Evolutionary conservation across 2,888 invertebrate species (phyloP), one percentile per base, ranked within the genome.

Genomic region (Rhingia rostrata): DNA sequence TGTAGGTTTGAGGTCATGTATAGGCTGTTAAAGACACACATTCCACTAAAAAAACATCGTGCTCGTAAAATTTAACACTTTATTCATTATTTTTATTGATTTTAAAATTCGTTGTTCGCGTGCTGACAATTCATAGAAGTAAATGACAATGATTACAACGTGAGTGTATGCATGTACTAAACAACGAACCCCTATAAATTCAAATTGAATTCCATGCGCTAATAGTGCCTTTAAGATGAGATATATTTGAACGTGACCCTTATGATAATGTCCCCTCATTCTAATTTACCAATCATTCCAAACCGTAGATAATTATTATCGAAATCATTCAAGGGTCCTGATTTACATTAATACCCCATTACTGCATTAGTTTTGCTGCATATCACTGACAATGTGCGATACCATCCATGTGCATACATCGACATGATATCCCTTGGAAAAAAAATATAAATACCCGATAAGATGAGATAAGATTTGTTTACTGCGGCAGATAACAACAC

Each of bases 381-480:
- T 67, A 33, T 22, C 33, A 43, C 10, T 22, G 12, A 67, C 47
- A 12, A 33, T 22, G 22, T 47, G 14, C 56, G 64, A 64, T 35
- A 49, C 49, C 51, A 51, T 70, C 14, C 39, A 70, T n/a, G 45
- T 58, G 47, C 39, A 49, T 22, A 56, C 49, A 64, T 33, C 49
- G 56, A 56, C 47, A 74, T 58, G 6, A 54, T 54, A 54, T 54
- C 63, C 39, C 4, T 30, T 58, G 10, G 22, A 22, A 74, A 56
- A 64, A 64, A 30, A 56, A 45, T n/a, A 22, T 2, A 58, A 75
- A 67, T 22, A 12, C n/a, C 14, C 33, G 75, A 75, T 75, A 75
- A 75, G 53, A 58, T 60, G 64, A 75, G 75, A 66, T 75, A 75
- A 43, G 9, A 58, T 67, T 60, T 75, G 58, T 67, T 67, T 75